Percentiles rank a stretch among this genome's conserved stretches.
Conservation (phyloP, 37 sponge, comb jelly and placozoan genomes). For the Oscarella lobularis region DNA sequence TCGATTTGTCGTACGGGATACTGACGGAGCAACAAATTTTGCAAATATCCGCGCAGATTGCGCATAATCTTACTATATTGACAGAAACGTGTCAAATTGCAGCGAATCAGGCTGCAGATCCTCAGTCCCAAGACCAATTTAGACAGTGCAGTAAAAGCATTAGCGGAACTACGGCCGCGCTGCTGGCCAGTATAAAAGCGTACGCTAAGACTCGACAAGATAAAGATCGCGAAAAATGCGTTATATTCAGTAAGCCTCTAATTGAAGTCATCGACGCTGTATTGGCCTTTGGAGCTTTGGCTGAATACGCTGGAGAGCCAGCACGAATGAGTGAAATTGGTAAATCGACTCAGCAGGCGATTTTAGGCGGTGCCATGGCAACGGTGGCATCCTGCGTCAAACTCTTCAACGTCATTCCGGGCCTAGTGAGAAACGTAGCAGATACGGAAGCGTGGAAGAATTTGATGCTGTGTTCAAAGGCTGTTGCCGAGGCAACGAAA, state of each 20-base stretch:
- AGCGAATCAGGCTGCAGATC: constrained; percentile 3
- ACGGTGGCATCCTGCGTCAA: constrained; percentile 46
- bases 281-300: constrained; percentile 27
- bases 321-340: constrained; percentile 32
- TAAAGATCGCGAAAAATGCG: constrained; percentile 28
- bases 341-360: constrained; percentile 31
- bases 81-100: constrained; percentile 36
- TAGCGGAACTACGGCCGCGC: constrained; percentile 37
- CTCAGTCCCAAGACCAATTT: constrained; percentile 21
- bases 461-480: constrained; percentile 39
- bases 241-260: constrained; percentile 43
- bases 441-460: constrained; percentile 35
- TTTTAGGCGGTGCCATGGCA: constrained; percentile 69
- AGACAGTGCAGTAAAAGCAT: constrained; percentile 25
- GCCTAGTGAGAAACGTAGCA: constrained; percentile 12
- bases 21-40: constrained; percentile 21
- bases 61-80: constrained; percentile 37
- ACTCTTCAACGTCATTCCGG: constrained; percentile 16
- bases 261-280: constrained; percentile 33
- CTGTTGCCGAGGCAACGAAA: constrained; percentile 46
- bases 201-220: constrained; percentile 22
- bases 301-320: constrained; percentile 40
- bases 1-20: constrained; percentile 23
- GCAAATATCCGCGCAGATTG: constrained; percentile 44
- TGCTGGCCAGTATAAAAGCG: constrained; percentile 34